Evolutionary conservation across 1,140 invertebrate genomes (phyloP).

Genomic region (Drosophila ficusphila): DNA sequence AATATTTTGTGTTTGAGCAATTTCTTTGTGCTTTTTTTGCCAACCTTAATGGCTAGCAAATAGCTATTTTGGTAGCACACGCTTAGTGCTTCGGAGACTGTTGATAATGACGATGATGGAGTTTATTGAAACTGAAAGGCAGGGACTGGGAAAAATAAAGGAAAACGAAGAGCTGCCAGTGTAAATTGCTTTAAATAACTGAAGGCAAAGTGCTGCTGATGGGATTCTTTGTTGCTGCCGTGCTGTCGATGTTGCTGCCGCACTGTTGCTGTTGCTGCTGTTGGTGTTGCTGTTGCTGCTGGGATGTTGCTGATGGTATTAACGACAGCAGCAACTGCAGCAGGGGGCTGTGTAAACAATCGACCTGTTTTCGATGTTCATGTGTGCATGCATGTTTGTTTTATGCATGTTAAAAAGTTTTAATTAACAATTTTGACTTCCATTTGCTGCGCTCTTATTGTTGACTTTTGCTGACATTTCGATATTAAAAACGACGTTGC

Average conservation of each 20-base stretch:
- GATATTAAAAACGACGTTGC: constrained; percentile 41
- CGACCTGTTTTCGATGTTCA: constrained; percentile 13
- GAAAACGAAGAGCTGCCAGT: constrained; percentile 47
- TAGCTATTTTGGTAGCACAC: background rate
- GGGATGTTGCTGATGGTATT: constrained; percentile 26
- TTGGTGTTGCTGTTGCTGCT: constrained; percentile 7
- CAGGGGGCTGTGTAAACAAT: constrained; percentile 35
- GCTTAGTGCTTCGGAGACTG: background rate
- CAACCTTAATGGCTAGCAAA: background rate
- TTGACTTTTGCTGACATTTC: constrained; percentile 76
- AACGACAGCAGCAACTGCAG: constrained; percentile 40
- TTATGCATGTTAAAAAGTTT: constrained; percentile 80
- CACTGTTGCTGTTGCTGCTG: background rate
- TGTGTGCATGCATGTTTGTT: constrained; percentile 60
- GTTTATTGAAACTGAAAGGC: constrained; percentile 43
- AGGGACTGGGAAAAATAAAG: constrained; percentile 2
- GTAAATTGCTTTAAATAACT: constrained; percentile 65
- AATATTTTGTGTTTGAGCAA: no score
- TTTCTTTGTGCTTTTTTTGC: no score
- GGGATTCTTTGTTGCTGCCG: constrained; percentile 1
- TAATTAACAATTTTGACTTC: constrained; percentile 81
- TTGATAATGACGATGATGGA: constrained; percentile 24
- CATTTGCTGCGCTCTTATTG: constrained; percentile 61
- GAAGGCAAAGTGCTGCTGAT: constrained; percentile 15
- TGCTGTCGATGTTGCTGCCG: background rate